Conservation (phyloP, 2,888 invertebrate genomes). For the Lochmaea capreae region DNA sequence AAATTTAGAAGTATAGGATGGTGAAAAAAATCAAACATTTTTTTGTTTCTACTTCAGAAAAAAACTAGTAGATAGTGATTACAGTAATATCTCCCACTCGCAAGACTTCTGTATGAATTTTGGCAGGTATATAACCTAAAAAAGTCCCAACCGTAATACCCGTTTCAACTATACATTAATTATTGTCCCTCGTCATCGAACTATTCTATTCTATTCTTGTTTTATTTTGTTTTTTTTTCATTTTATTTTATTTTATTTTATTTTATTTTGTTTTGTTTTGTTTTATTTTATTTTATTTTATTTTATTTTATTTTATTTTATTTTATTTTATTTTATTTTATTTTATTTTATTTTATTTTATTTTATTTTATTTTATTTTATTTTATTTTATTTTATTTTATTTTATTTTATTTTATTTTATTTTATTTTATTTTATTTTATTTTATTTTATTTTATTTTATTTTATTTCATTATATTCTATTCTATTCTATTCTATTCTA, state of each 20-base stretch:
- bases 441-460: not conserved
- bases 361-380: not conserved
- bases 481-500: constrained; percentile 21
- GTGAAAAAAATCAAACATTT: too few relatives aligned
- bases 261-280: not conserved
- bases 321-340: not conserved
- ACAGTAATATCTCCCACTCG: too few relatives aligned
- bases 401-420: not conserved
- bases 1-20: too few relatives aligned
- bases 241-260: constrained; percentile 8
- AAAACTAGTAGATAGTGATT: too few relatives aligned
- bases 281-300: not conserved
- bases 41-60: too few relatives aligned
- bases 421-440: not conserved
- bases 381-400: not conserved
- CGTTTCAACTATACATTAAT: too few relatives aligned
- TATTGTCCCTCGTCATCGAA: too few relatives aligned
- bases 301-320: constrained; percentile 9
- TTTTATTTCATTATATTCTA: constrained; percentile 1
- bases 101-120: too few relatives aligned
- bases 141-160: too few relatives aligned
- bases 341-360: constrained; percentile 3
- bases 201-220: constrained; percentile 16
- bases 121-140: too few relatives aligned
- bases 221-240: too few relatives aligned